Percentiles rank a stretch among this genome's conserved stretches.
Conservation (phyloP, 92 coral and sea anemone species). For the Parazoanthus atlanticus region DNA sequence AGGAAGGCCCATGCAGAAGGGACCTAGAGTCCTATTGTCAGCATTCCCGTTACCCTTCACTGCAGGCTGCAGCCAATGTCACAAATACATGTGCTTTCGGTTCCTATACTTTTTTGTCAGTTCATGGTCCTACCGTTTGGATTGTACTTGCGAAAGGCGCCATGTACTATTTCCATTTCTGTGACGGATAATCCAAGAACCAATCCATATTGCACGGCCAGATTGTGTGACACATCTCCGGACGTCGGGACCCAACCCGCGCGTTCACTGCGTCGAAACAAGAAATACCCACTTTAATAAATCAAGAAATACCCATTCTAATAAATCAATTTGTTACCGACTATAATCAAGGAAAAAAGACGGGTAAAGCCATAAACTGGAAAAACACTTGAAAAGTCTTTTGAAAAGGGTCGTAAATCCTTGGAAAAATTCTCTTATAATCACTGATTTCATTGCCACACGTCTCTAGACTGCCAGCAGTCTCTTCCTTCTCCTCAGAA, state of each 20-base stretch:
- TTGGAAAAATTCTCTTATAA: too few species aligned
- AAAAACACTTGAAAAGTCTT: too few species aligned
- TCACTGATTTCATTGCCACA: too few species aligned
- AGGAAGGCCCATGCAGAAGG: too few species aligned
- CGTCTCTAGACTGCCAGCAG: too few species aligned
- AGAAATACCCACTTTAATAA: neutral
- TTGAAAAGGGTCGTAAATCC: too few species aligned
- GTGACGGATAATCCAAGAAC: conserved; percentile 90
- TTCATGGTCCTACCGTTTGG: conserved; percentile 78
- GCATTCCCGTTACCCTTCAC: too few species aligned
- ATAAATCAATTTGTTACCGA: neutral
- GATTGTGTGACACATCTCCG: conserved; percentile 84
- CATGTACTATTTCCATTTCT: conserved; percentile 98
- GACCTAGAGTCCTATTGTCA: too few species aligned
- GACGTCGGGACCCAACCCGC: conserved; percentile 96
- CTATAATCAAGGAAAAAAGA: neutral
- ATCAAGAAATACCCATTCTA: neutral
- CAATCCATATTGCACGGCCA: conserved; percentile 94
- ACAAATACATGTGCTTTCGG: too few species aligned
- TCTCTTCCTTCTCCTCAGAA: too few species aligned
- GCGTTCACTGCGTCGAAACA: conserved; percentile 60
- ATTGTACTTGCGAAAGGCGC: conserved; percentile 93
- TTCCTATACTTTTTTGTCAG: neutral
- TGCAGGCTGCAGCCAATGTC: too few species aligned
- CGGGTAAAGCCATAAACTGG: too few species aligned